These are phyloP conservation scores for Loxodonta africana DNA, from an alignment of 2,113 vertebrate genomes.

Conservation along the genomic window DNA sequence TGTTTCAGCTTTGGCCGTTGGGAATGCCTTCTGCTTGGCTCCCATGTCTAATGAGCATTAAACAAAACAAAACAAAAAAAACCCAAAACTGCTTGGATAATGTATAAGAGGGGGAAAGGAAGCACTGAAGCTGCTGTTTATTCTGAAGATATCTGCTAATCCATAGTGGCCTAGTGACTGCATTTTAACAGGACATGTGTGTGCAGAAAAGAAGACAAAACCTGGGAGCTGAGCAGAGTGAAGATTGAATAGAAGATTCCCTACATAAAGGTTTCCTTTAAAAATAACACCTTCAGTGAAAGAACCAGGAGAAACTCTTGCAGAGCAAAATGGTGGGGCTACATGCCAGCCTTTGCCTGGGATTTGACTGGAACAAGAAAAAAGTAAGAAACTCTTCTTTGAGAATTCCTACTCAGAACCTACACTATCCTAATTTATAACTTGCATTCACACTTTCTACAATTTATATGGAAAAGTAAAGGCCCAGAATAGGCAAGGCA, in stretches of 20 bases:
- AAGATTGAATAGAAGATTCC: neutral
- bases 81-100: neutral
- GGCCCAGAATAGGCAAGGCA: neutral
- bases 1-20: neutral
- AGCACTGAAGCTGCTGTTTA: neutral
- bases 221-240: neutral
- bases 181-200: neutral
- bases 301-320: neutral
- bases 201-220: neutral
- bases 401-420: neutral
- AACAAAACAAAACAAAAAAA: neutral
- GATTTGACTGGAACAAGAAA: neutral
- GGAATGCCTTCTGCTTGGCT: neutral
- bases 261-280: neutral
- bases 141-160: constrained; percentile 15
- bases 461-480: neutral
- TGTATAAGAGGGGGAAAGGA: neutral
- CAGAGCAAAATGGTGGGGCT: neutral
- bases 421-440: neutral
- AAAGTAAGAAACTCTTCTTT: neutral
- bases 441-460: constrained; percentile 39
- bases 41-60: neutral
- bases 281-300: neutral
- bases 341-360: neutral
- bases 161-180: neutral